Conservation (phyloP, 2,797 vertebrate genomes). For the Liparis tanakae region DNA sequence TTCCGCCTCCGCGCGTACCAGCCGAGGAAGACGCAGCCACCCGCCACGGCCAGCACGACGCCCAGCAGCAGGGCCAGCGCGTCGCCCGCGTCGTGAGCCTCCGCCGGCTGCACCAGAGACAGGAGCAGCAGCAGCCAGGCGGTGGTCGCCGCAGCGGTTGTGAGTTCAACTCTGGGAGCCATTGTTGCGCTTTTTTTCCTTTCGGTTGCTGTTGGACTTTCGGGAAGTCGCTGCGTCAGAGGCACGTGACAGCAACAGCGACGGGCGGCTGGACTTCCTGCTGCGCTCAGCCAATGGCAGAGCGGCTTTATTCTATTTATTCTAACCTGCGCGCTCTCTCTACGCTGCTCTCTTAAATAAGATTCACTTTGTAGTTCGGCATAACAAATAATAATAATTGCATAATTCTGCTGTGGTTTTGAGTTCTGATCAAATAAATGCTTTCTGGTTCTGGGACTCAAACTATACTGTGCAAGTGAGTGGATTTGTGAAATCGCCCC, state of each 20-base stretch:
- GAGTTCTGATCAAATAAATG: neutral
- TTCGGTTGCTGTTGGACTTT: conserved; percentile 30
- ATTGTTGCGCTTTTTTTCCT: conserved; percentile 75
- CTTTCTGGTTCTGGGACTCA: neutral
- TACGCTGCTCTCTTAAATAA: neutral
- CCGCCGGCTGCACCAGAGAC: conserved; percentile 77
- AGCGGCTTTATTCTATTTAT: conserved; percentile 26
- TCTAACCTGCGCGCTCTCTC: neutral
- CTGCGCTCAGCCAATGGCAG: conserved; percentile 71
- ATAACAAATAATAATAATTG: too few species aligned
- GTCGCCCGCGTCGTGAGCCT: conserved; percentile 91
- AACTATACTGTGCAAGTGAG: neutral
- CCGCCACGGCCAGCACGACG: conserved; percentile 82
- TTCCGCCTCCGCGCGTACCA: conserved; percentile 90
- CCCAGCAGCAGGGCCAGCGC: conserved; percentile 88
- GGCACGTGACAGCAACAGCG: conserved; percentile 68
- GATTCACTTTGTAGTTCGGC: neutral
- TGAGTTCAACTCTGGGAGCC: conserved; percentile 69
- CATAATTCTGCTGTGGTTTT: neutral
- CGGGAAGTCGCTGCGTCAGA: conserved; percentile 55
- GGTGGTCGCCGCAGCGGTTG: conserved; percentile 48
- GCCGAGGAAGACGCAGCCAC: conserved; percentile 91
- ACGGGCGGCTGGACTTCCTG: conserved; percentile 66
- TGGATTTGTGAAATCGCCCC: conserved; percentile 19
- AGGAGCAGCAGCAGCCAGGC: conserved; percentile 67